Evolutionary conservation across 1,140 invertebrate genomes (phyloP).

Genomic region (Bombus fervidus): DNA sequence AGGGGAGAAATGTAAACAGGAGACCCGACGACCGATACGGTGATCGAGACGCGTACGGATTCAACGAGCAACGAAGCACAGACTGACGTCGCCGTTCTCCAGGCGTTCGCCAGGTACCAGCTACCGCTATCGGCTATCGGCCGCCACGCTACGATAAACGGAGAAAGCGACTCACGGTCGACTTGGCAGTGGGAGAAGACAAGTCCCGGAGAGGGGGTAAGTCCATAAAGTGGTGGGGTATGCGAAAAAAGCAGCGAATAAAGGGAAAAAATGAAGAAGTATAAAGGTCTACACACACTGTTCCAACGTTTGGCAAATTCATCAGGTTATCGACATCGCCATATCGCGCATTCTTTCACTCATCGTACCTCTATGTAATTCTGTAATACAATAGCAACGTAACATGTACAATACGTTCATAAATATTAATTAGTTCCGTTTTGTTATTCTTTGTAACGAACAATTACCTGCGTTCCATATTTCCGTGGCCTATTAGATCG

Average conservation of each 20-base stretch:
- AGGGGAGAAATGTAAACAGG: neutral
- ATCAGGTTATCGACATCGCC: neutral
- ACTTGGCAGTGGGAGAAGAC: neutral
- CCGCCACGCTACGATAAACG: constrained; percentile 58
- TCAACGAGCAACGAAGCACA: constrained; percentile 44
- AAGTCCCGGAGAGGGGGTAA: neutral
- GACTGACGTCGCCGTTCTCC: constrained; percentile 66
- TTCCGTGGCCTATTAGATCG: neutral
- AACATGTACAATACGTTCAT: neutral
- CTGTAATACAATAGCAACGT: neutral
- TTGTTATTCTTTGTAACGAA: too few relatives aligned
- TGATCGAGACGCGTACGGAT: constrained; percentile 33
- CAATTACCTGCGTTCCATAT: neutral
- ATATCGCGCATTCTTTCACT: too few relatives aligned
- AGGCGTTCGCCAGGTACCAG: constrained; percentile 68
- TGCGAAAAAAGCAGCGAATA: constrained; percentile 5
- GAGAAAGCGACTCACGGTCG: constrained; percentile 55
- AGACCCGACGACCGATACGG: constrained; percentile 13
- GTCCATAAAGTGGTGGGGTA: neutral
- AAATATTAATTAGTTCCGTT: neutral
- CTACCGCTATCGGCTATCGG: constrained; percentile 55
- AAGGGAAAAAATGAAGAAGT: neutral
- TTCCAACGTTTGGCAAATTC: neutral
- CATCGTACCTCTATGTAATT: neutral
- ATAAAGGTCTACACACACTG: neutral